A percentile compares a stretch with the other conserved stretches of the same genome.
phyloP scores from a whole-genome alignment of 2,797 vertebrate genomes.

The Macropodus opercularis region DNA sequence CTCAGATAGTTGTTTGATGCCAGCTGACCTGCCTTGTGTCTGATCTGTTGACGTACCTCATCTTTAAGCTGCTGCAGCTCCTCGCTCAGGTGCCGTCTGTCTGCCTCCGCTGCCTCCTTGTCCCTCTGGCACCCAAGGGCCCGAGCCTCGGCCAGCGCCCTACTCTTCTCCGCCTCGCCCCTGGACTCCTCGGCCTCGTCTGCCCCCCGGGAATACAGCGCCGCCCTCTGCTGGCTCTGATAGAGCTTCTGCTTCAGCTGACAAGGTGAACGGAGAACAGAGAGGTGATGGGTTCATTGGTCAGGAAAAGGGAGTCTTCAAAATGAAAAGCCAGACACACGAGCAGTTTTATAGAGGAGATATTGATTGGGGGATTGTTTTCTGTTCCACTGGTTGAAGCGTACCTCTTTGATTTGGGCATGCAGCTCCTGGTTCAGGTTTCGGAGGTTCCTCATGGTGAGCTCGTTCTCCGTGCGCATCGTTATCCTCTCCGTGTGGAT shows the following conservation, averaged over 20 bases:
- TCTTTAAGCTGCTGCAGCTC: constrained; percentile 75
- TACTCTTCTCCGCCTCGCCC: constrained; percentile 69
- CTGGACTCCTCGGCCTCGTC: constrained; percentile 61
- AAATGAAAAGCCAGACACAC: no score
- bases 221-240: constrained; percentile 78
- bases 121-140: constrained; percentile 65
- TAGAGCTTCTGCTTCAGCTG: constrained; percentile 80
- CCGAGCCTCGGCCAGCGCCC: constrained; percentile 68
- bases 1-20: no score
- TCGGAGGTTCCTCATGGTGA: constrained; percentile 85
- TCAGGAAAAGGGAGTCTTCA: no score
- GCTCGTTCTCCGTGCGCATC: constrained; percentile 85
- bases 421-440: constrained; percentile 85
- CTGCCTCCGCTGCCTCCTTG: constrained; percentile 60
- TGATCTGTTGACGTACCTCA: constrained; percentile 67
- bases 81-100: constrained; percentile 63
- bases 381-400: no score
- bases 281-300: neutral
- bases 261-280: neutral
- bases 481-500: constrained; percentile 85
- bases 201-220: constrained; percentile 65
- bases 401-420: constrained; percentile 83
- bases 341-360: no score
- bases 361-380: no score
- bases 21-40: no score